phyloP scores from a whole-genome alignment of 1,140 invertebrate species.

The Watersipora subatra region DNA sequence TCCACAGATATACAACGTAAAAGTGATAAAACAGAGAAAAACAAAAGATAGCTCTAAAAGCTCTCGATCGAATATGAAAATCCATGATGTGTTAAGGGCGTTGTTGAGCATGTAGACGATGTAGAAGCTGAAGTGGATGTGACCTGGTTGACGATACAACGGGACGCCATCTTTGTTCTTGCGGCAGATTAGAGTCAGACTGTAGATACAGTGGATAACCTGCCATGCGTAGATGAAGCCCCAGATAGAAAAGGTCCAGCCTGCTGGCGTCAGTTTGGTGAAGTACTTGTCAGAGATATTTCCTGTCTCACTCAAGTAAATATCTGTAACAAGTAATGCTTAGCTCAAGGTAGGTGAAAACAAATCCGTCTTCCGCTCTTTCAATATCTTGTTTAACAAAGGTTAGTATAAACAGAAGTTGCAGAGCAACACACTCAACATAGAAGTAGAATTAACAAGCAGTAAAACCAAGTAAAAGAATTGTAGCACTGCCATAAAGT shows the following conservation, averaged over 20 bases:
- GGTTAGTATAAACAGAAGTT: no score
- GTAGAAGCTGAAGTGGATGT: slow-evolving; percentile 14
- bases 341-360: no score
- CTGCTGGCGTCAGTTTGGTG: slow-evolving; percentile 9
- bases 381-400: no score
- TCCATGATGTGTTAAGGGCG: slow-evolving; percentile 15
- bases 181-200: slow-evolving; percentile 9
- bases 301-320: slow-evolving; percentile 11
- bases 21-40: slow-evolving; percentile 4
- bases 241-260: slow-evolving; percentile 15
- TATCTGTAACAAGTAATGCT: slow-evolving; percentile 6
- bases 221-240: slow-evolving; percentile 15
- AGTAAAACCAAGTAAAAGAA: no score
- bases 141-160: slow-evolving; percentile 17
- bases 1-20: slow-evolving; percentile 9
- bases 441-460: no score
- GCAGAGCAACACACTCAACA: no score
- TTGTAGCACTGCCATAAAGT: no score
- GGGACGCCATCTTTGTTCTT: slow-evolving; percentile 14
- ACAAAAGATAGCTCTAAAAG: slow-evolving; percentile 5
- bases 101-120: slow-evolving; percentile 11
- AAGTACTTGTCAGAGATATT: slow-evolving; percentile 20
- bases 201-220: slow-evolving; percentile 12
- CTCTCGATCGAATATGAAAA: slow-evolving; percentile 24
- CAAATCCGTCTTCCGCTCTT: no score